Conservation (phyloP, 2,113 vertebrate species). For the Pardalotus punctatus region DNA sequence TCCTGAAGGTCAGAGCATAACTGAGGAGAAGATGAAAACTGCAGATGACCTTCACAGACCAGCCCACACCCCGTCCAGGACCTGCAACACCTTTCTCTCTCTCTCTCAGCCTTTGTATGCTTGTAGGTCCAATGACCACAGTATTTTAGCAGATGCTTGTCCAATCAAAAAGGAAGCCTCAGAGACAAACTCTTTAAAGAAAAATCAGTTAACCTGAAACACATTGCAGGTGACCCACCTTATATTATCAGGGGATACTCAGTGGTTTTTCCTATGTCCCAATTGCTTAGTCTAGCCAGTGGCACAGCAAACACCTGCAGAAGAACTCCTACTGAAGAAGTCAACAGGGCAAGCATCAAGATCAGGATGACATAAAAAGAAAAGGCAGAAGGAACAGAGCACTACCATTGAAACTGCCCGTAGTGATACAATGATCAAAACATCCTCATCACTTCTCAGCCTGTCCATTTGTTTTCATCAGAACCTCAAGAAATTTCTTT, state of each 20-base stretch:
- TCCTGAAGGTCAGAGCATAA: not conserved
- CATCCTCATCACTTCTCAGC: not conserved
- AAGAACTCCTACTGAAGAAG: not conserved
- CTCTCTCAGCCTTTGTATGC: not conserved
- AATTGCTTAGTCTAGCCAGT: not conserved
- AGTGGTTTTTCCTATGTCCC: not conserved
- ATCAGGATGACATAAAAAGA: not conserved
- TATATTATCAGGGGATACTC: not conserved
- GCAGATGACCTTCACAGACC: not conserved
- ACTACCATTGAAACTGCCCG: not conserved
- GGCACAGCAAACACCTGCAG: not conserved
- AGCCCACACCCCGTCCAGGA: not conserved
- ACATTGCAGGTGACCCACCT: not conserved
- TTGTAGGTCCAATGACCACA: not conserved
- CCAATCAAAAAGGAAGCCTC: not conserved
- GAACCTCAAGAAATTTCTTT: slow-evolving; percentile 88
- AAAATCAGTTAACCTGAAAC: slow-evolving; percentile 1
- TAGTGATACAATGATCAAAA: not conserved
- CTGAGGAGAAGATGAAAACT: not conserved
- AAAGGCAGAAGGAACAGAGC: slow-evolving; percentile 4
- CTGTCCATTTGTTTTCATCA: slow-evolving; percentile 72
- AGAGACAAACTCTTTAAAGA: not conserved
- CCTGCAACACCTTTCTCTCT: not conserved
- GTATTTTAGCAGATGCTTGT: not conserved
- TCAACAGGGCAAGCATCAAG: not conserved